Conservation (phyloP, 2,888 invertebrate genomes). For the Cataglyphis rosenhaueri region DNA sequence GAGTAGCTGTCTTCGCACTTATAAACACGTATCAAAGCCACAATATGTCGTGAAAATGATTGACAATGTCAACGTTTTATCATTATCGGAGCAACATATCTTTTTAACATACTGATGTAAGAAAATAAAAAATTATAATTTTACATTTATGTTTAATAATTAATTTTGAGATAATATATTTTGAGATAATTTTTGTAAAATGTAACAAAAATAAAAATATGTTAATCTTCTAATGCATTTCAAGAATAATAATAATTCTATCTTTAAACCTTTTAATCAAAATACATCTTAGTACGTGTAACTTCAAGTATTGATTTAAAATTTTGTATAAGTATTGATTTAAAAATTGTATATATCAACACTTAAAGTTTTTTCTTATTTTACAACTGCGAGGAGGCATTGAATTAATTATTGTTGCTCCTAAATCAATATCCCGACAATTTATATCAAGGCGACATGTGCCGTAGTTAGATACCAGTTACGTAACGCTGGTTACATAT, state of each 20-base stretch:
- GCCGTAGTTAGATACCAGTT: conserved; percentile 34
- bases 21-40: conserved; percentile 14
- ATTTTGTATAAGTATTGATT: not conserved
- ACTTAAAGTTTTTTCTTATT: not conserved
- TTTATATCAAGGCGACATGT: conserved; percentile 18
- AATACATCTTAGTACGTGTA: not conserved
- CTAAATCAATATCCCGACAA: conserved; percentile 28
- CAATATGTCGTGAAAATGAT: not conserved
- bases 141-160: conserved; percentile 13
- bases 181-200: not conserved
- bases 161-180: not conserved
- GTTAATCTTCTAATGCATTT: not conserved
- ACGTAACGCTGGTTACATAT: conserved; percentile 45
- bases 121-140: not conserved
- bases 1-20: conserved; percentile 21
- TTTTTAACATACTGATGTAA: not conserved
- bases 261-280: not conserved
- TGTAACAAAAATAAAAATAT: not conserved
- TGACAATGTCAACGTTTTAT: not conserved
- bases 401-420: conserved; percentile 9
- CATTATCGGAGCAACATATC: not conserved
- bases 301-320: not conserved
- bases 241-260: not conserved
- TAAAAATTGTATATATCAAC: not conserved
- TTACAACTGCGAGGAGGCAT: not conserved